Percentiles rank a stretch among this genome's conserved stretches.
phyloP scores from a whole-genome alignment of 2,113 vertebrate species.

The Vimba vimba region DNA sequence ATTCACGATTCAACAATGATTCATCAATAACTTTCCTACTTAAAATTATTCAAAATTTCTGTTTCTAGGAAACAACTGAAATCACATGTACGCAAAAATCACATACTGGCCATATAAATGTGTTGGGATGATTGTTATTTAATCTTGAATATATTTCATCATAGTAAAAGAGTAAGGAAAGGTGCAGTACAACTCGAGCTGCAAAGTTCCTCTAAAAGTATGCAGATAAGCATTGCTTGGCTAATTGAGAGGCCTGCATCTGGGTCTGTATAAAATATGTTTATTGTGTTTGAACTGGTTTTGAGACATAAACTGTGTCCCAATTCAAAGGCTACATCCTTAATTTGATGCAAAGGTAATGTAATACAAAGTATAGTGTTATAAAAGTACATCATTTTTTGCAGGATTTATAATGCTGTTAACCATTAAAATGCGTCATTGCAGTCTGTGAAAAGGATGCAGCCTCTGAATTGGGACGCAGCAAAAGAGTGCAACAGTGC shows the following conservation, averaged over 20 bases:
- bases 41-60: neutral
- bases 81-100: neutral
- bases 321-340: too few relatives aligned
- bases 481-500: too few relatives aligned
- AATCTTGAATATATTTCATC: too few relatives aligned
- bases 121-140: neutral
- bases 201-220: neutral
- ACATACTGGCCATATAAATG: neutral
- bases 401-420: too few relatives aligned
- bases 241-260: neutral
- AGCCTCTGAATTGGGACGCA: too few relatives aligned
- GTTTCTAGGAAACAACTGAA: neutral
- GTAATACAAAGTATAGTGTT: too few relatives aligned
- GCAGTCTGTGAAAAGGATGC: too few relatives aligned
- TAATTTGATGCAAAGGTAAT: too few relatives aligned
- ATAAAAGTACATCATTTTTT: too few relatives aligned
- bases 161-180: neutral
- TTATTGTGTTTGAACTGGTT: conserved; percentile 2
- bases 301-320: neutral
- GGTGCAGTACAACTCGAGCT: neutral
- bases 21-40: neutral
- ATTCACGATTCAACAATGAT: neutral
- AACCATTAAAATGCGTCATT: too few relatives aligned
- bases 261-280: neutral
- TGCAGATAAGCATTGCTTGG: neutral